Evolutionary conservation across 2,113 vertebrate genomes (phyloP).

Genomic region (Alethe castanea): DNA sequence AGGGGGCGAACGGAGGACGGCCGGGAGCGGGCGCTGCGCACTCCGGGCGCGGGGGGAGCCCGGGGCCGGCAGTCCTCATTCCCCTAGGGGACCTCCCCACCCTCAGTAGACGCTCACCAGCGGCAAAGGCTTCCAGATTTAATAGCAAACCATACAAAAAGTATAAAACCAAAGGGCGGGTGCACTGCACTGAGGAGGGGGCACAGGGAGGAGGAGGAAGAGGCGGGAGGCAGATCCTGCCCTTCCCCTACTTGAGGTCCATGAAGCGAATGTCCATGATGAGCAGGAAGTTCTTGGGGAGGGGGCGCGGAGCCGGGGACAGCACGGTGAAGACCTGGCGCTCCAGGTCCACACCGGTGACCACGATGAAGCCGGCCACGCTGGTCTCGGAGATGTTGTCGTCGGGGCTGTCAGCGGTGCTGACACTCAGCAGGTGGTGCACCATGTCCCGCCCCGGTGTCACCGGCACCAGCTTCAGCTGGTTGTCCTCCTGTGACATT

Average conservation of each 20-base stretch:
- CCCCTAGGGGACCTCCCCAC: background rate
- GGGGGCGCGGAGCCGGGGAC: slow-evolving; percentile 88
- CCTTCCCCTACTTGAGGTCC: slow-evolving; percentile 83
- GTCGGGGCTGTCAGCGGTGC: slow-evolving; percentile 83
- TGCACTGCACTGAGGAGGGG: too few relatives aligned
- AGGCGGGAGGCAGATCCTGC: fast-evolving
- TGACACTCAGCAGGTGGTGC: slow-evolving; percentile 94
- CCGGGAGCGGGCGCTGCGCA: background rate
- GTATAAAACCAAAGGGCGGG: background rate
- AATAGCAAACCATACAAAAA: background rate
- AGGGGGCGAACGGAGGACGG: background rate
- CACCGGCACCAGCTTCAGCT: slow-evolving; percentile 95
- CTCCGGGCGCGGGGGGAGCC: background rate
- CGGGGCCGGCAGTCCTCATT: background rate
- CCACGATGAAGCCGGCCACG: slow-evolving; percentile 94
- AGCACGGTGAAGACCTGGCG: slow-evolving; percentile 92
- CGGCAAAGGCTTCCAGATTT: background rate
- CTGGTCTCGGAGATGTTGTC: slow-evolving; percentile 87
- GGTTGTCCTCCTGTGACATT: slow-evolving; percentile 98
- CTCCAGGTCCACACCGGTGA: slow-evolving; percentile 91
- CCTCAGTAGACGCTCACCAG: background rate
- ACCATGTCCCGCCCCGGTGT: slow-evolving; percentile 94
- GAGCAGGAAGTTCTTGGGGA: slow-evolving; percentile 92
- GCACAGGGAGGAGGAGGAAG: too few relatives aligned
- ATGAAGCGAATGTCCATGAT: slow-evolving; percentile 99